These are phyloP conservation scores for Silurus asotus DNA, from an alignment of 2,113 vertebrate genomes.

Conservation along the genomic window DNA sequence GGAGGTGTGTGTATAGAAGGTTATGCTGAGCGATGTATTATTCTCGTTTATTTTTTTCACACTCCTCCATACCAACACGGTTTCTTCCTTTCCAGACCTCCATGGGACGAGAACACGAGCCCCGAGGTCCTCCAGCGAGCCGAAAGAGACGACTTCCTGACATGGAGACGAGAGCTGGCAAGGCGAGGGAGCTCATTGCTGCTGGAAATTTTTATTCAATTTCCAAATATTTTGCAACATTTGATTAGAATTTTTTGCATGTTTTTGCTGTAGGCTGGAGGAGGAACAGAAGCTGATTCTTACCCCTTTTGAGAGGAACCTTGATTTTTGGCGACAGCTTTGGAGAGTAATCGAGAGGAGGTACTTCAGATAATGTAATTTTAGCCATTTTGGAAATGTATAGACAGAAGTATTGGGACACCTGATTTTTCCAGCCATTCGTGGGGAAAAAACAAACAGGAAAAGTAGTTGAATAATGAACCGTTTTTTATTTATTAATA, in stretches of 20 bases:
- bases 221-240: not conserved
- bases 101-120: slow-evolving; percentile 86
- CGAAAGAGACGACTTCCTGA: slow-evolving; percentile 88
- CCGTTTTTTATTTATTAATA: too few relatives aligned
- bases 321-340: slow-evolving; percentile 97
- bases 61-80: not conserved
- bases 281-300: slow-evolving; percentile 91
- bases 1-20: too few relatives aligned
- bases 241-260: not conserved
- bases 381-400: not conserved
- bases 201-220: not conserved
- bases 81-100: slow-evolving; percentile 71
- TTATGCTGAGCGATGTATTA: not conserved
- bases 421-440: too few relatives aligned
- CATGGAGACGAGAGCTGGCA: slow-evolving; percentile 89
- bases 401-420: too few relatives aligned
- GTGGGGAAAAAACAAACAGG: too few relatives aligned
- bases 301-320: slow-evolving; percentile 94
- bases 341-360: slow-evolving; percentile 98
- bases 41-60: not conserved
- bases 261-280: slow-evolving; percentile 75
- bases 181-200: slow-evolving; percentile 69
- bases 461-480: too few relatives aligned
- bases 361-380: slow-evolving; percentile 61
- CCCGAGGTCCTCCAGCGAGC: slow-evolving; percentile 82